phyloP scores from a whole-genome alignment of 2,113 vertebrate species.

The Acrocephalus arundinaceus region DNA sequence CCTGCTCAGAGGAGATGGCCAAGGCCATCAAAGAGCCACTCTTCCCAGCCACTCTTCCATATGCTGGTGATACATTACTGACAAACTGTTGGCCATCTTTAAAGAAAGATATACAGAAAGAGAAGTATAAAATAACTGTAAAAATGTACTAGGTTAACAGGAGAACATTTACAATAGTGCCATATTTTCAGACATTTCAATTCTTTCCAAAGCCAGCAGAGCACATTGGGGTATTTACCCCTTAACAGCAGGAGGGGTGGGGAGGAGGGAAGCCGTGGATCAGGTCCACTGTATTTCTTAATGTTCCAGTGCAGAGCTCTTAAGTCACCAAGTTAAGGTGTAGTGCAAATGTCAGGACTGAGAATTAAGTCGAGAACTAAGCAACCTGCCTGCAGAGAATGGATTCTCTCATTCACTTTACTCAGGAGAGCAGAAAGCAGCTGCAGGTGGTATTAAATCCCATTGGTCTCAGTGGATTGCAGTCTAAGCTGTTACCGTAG shows the following conservation, averaged over 20 bases:
- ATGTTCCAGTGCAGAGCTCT: background rate
- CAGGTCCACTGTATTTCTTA: background rate
- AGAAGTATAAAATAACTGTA: background rate
- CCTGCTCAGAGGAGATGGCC: background rate
- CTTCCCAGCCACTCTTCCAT: background rate
- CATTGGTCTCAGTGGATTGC: slow-evolving; percentile 38
- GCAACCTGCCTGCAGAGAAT: background rate
- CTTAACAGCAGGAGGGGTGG: background rate
- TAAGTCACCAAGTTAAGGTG: background rate
- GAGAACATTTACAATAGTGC: background rate
- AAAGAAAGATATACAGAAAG: background rate
- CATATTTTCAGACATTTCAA: background rate
- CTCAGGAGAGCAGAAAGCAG: slow-evolving; percentile 36
- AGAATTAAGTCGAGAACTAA: background rate
- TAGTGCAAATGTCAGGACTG: background rate
- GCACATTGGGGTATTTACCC: background rate
- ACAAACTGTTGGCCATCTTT: background rate
- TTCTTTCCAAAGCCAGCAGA: background rate
- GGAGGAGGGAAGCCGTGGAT: background rate
- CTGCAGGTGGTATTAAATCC: slow-evolving; percentile 59
- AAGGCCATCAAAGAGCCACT: background rate
- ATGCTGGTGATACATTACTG: background rate
- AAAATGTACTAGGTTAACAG: background rate
- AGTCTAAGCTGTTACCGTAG: slow-evolving; percentile 11
- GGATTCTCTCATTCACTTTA: background rate